phyloP scores from a whole-genome alignment of 2,113 vertebrate genomes.

The Siphamia tubifer region DNA sequence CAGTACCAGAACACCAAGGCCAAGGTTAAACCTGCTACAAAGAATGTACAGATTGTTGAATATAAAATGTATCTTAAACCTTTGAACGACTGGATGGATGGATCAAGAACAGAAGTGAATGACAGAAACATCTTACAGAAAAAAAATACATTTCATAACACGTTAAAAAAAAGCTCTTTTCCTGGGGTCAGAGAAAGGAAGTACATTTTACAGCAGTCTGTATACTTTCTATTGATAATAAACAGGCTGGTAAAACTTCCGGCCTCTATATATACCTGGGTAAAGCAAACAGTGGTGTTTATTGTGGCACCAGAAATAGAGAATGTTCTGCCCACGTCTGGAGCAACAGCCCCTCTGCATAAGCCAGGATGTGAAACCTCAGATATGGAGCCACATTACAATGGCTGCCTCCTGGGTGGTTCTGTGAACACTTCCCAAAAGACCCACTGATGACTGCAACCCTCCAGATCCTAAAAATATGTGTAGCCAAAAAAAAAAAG shows the following conservation, averaged over 20 bases:
- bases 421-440: background rate
- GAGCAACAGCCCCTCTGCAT: background rate
- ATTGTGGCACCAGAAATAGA: slow-evolving; percentile 17
- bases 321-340: slow-evolving; percentile 13
- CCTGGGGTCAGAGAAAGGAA: no score
- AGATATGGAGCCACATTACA: slow-evolving; percentile 19
- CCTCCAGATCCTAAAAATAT: background rate
- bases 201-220: background rate
- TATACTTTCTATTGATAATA: slow-evolving; percentile 37
- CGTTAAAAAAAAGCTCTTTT: no score
- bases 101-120: slow-evolving; percentile 15
- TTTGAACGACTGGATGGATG: background rate
- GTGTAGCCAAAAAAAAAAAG: background rate
- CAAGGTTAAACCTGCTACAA: slow-evolving; percentile 3
- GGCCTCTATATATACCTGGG: slow-evolving; percentile 49
- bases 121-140: slow-evolving; percentile 3
- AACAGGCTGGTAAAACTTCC: slow-evolving; percentile 34
- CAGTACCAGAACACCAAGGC: background rate
- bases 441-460: background rate
- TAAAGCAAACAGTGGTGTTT: slow-evolving; percentile 37
- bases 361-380: background rate
- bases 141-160: background rate
- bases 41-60: background rate
- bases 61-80: background rate
- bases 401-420: background rate